A percentile compares a stretch with the other conserved stretches of the same genome.
Conservation (phyloP, 2,797 vertebrate genomes). For the Trichosurus vulpecula region DNA sequence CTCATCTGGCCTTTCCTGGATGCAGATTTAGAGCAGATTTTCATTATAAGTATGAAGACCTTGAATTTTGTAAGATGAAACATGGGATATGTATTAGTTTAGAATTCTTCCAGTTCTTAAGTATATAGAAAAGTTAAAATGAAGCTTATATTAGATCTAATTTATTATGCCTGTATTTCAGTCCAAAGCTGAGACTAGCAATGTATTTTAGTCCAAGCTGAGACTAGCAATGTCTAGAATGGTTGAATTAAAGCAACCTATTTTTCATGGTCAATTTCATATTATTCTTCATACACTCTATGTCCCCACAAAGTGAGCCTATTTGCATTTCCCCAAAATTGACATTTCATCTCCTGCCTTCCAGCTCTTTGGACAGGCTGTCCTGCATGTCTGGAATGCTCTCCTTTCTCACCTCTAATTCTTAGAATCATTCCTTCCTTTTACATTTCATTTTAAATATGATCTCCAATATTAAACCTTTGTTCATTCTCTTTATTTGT, state of each 20-base stretch:
- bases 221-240: slow-evolving; percentile 32
- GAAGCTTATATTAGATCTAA: slow-evolving; percentile 12
- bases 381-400: neutral
- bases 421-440: neutral
- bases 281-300: neutral
- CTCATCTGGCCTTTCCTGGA: slow-evolving; percentile 47
- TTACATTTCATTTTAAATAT: neutral
- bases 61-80: slow-evolving; percentile 69
- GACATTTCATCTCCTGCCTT: neutral
- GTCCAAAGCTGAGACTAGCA: slow-evolving; percentile 17
- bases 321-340: neutral
- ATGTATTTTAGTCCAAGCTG: neutral
- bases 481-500: neutral
- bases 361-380: neutral
- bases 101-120: slow-evolving; percentile 59
- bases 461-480: neutral
- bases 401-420: neutral
- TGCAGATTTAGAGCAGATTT: slow-evolving; percentile 64
- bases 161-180: slow-evolving; percentile 7
- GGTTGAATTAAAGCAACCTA: neutral
- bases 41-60: slow-evolving; percentile 66
- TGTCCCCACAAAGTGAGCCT: neutral
- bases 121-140: slow-evolving; percentile 44
- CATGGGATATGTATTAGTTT: slow-evolving; percentile 51
- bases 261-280: neutral